phyloP scores from a whole-genome alignment of 1,140 invertebrate species.

The Elymnias hypermnestra region DNA sequence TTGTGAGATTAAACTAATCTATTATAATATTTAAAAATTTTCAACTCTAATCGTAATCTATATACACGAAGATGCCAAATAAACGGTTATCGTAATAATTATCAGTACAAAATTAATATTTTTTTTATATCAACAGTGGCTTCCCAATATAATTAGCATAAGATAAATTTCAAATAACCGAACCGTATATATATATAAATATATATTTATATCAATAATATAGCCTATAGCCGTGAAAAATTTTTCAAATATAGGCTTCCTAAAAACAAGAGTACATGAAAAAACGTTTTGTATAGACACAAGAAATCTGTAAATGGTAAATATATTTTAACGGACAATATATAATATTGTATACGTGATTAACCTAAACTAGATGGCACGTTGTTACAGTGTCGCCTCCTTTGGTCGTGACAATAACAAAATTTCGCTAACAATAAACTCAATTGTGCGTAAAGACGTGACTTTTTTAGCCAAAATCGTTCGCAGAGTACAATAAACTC shows the following conservation, averaged over 20 bases:
- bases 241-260: conserved; percentile 73
- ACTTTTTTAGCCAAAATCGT: background rate
- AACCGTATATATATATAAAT: no score
- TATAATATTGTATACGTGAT: conserved; percentile 75
- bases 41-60: conserved; percentile 4
- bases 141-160: conserved; percentile 46
- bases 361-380: conserved; percentile 78
- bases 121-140: conserved; percentile 37
- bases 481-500: conserved; percentile 9
- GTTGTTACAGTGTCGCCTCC: conserved; percentile 73
- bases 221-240: conserved; percentile 57
- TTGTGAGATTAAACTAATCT: background rate
- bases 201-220: conserved; percentile 46
- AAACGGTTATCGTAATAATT: conserved; percentile 30
- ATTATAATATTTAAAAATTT: conserved; percentile 6
- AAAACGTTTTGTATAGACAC: conserved; percentile 76
- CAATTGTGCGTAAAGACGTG: conserved; percentile 65
- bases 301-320: conserved; percentile 77
- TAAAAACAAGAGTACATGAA: conserved; percentile 76
- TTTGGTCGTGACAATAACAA: conserved; percentile 65
- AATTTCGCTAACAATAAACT: conserved; percentile 55
- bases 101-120: conserved; percentile 46
- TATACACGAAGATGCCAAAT: conserved; percentile 52
- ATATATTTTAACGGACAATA: conserved; percentile 77
- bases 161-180: conserved; percentile 50